phyloP scores from a whole-genome alignment of 1,140 invertebrate genomes.

The Eubasilissa regina region DNA sequence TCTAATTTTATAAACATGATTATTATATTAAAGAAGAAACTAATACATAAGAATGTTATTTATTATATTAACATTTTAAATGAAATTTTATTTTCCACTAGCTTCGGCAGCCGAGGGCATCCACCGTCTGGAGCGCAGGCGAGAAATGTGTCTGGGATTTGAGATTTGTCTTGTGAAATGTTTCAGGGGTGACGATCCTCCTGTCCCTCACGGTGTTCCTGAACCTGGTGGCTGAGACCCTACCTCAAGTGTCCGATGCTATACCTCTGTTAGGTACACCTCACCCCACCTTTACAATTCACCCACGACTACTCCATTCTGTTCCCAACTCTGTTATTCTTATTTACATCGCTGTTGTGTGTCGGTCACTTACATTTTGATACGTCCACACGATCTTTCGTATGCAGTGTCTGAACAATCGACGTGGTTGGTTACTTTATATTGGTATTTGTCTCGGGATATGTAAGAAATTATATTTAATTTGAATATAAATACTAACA shows the following conservation, averaged over 20 bases:
- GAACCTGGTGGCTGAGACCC: constrained; percentile 95
- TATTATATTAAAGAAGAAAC: too few relatives aligned
- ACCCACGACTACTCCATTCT: constrained; percentile 58
- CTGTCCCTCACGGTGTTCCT: constrained; percentile 99
- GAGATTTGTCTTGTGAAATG: constrained; percentile 67
- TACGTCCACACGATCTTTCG: constrained; percentile 49
- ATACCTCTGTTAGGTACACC: constrained; percentile 93
- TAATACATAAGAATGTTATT: too few relatives aligned
- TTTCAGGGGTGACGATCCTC: constrained; percentile 99
- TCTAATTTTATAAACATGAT: background rate
- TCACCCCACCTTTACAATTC: constrained; percentile 59
- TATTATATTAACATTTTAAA: too few relatives aligned
- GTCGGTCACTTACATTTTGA: constrained; percentile 58
- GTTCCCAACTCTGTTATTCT: constrained; percentile 57
- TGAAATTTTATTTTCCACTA: too few relatives aligned
- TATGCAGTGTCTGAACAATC: constrained; percentile 51
- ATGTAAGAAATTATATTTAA: too few relatives aligned
- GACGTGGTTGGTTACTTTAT: constrained; percentile 13
- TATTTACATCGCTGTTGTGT: constrained; percentile 61
- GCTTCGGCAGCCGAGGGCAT: background rate
- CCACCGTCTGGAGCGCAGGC: too few relatives aligned
- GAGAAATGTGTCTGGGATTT: background rate
- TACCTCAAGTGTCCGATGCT: constrained; percentile 95
- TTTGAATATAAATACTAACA: too few relatives aligned
- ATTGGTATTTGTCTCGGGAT: background rate